A percentile compares a stretch with the other conserved stretches of the same genome.
Conservation (phyloP, 2,113 vertebrate species). For the Isurus oxyrinchus region DNA sequence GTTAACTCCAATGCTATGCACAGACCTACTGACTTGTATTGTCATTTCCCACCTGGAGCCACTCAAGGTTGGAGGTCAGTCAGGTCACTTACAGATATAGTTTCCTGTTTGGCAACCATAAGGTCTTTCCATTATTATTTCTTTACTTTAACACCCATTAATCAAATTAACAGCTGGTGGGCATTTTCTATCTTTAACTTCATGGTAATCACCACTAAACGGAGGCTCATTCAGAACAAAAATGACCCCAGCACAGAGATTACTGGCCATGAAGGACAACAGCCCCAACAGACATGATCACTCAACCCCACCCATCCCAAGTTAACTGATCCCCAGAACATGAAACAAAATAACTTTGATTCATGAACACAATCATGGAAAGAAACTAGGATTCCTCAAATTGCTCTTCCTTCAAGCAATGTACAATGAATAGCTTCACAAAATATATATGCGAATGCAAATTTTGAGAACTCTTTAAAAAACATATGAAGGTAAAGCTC, state of each 20-base stretch:
- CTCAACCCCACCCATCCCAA: background rate
- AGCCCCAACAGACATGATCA: background rate
- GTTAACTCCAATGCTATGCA: background rate
- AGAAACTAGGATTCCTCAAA: background rate
- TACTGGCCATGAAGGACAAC: background rate
- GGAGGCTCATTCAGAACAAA: background rate
- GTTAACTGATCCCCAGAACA: background rate
- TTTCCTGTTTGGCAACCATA: background rate
- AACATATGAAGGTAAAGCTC: background rate
- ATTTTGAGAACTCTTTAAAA: background rate
- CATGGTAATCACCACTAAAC: background rate
- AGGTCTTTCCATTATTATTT: background rate
- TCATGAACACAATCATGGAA: background rate
- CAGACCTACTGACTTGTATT: background rate
- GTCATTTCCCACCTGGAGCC: background rate
- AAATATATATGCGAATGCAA: background rate
- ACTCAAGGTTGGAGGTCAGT: background rate
- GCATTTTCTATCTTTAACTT: background rate
- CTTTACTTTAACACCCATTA: background rate
- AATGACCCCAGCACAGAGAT: background rate
- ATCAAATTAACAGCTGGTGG: background rate
- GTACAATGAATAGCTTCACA: background rate
- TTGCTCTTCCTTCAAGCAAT: background rate
- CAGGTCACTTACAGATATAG: background rate
- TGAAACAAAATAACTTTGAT: background rate